These are phyloP conservation scores for Phymanthus crucifer DNA, from an alignment of 92 coral and sea anemone species.

Conservation along the genomic window DNA sequence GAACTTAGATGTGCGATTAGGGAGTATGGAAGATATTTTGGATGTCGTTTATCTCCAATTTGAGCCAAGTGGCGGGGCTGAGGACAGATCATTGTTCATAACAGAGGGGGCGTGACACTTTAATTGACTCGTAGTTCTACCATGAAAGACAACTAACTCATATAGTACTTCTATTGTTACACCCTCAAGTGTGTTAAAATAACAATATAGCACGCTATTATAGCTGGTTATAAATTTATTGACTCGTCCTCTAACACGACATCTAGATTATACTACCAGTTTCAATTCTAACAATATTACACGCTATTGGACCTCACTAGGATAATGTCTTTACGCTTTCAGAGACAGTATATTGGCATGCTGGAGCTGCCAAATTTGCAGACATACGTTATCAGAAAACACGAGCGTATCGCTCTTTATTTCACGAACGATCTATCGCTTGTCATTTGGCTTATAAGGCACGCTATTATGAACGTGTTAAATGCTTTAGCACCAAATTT, in stretches of 20 bases:
- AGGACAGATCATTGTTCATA: conserved; percentile 5
- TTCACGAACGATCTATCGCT: neutral
- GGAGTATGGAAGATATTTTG: neutral
- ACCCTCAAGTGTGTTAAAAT: neutral
- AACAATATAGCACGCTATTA: neutral
- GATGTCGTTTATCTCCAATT: neutral
- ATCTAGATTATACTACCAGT: too few relatives aligned
- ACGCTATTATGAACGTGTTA: conserved; percentile 6
- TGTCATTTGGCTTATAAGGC: neutral
- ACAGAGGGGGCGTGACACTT: conserved; percentile 3
- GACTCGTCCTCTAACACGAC: neutral
- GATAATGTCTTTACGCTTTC: too few relatives aligned
- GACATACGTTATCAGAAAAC: neutral
- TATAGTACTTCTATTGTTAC: neutral
- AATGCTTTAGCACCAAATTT: neutral
- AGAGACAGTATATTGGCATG: neutral
- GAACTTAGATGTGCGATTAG: neutral
- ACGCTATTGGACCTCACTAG: too few relatives aligned
- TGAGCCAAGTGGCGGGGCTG: neutral
- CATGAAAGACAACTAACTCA: neutral
- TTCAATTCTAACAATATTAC: too few relatives aligned
- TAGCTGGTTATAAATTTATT: neutral
- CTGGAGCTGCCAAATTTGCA: neutral
- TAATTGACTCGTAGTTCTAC: neutral
- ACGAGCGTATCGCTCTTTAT: neutral